Conservation (phyloP, 1,140 invertebrate species). For the Saccostrea echinata region DNA sequence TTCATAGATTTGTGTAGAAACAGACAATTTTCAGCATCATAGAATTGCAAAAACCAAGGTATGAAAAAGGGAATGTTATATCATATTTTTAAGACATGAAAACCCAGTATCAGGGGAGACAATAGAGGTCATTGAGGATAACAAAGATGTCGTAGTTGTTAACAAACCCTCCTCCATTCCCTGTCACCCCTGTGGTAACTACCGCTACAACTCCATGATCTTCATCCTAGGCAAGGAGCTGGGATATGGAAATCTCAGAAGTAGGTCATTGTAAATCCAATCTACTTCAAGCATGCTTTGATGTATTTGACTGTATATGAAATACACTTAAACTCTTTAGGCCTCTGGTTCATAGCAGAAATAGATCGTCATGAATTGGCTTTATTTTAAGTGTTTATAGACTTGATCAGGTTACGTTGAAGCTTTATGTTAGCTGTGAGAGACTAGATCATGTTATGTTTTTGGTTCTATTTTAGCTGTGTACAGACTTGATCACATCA, state of each 20-base stretch:
- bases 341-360: no score
- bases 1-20: no score
- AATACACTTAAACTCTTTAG: no score
- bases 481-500: neutral
- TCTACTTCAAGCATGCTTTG: no score
- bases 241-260: slow-evolving; percentile 94
- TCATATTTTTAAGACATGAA: slow-evolving; percentile 93
- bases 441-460: neutral
- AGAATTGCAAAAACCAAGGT: neutral
- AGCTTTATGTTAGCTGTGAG: no score
- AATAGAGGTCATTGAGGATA: slow-evolving; percentile 97
- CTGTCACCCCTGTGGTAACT: slow-evolving; percentile 97
- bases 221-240: slow-evolving; percentile 98
- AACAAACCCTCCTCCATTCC: slow-evolving; percentile 99
- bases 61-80: neutral
- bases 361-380: neutral
- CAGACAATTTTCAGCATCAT: no score
- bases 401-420: no score
- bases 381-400: neutral
- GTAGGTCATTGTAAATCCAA: slow-evolving; percentile 82
- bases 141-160: slow-evolving; percentile 98
- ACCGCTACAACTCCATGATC: slow-evolving; percentile 96
- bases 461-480: neutral
- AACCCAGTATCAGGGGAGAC: slow-evolving; percentile 95
- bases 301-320: no score